Conservation (phyloP, 1,140 invertebrate species). For the Megalopta genalis region DNA sequence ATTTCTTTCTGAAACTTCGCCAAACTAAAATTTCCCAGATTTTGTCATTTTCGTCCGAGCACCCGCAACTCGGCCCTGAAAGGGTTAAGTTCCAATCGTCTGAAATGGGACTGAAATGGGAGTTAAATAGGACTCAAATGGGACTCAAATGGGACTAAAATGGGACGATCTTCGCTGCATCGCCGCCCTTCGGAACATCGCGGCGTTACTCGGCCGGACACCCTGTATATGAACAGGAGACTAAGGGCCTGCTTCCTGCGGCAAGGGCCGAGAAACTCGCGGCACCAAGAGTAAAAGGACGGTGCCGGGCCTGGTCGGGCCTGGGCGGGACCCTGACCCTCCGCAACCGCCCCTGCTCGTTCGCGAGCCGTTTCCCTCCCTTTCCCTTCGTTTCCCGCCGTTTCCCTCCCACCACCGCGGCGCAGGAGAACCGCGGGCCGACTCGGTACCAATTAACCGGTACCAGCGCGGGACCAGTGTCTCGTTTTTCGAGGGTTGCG, state of each 20-base stretch:
- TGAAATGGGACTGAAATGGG: too few relatives aligned
- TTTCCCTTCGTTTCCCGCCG: slow-evolving; percentile 15
- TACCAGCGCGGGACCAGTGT: neutral
- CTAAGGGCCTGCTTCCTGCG: slow-evolving; percentile 29
- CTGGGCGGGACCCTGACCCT: slow-evolving; percentile 70
- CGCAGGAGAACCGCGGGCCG: slow-evolving; percentile 60
- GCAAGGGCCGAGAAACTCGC: neutral
- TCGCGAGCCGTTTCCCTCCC: neutral
- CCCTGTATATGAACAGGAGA: neutral
- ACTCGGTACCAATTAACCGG: slow-evolving; percentile 64
- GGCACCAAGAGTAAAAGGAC: slow-evolving; percentile 51
- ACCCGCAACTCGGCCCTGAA: too few relatives aligned
- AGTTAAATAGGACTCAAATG: too few relatives aligned
- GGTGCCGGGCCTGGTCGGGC: slow-evolving; percentile 10
- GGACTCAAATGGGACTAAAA: too few relatives aligned
- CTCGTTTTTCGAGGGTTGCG: slow-evolving; percentile 16
- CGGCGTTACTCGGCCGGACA: too few relatives aligned
- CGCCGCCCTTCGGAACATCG: too few relatives aligned
- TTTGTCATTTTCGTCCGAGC: too few relatives aligned
- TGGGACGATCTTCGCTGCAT: too few relatives aligned
- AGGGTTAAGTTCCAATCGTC: too few relatives aligned
- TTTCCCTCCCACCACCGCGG: neutral
- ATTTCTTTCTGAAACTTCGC: too few relatives aligned
- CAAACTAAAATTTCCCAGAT: too few relatives aligned
- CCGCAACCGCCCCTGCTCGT: slow-evolving; percentile 67